Conservation (phyloP, 2,797 vertebrate genomes). For the Microchirus variegatus region DNA sequence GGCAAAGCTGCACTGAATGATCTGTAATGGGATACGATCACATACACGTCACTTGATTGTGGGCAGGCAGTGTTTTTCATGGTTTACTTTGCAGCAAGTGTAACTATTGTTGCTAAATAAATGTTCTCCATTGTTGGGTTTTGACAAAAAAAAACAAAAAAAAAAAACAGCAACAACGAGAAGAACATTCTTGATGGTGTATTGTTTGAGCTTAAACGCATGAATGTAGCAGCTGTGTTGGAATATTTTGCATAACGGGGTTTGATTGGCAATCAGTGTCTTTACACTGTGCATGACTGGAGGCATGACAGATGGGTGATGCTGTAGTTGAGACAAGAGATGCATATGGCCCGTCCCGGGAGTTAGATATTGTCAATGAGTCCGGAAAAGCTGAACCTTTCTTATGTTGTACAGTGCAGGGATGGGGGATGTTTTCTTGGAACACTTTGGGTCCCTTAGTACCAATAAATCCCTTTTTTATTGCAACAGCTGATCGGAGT, state of each 20-base stretch:
- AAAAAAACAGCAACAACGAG: too few species aligned
- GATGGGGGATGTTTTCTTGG: not conserved
- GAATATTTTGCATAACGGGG: too few species aligned
- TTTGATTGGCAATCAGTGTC: too few species aligned
- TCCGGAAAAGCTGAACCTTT: not conserved
- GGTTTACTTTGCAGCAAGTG: too few species aligned
- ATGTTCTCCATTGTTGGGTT: too few species aligned
- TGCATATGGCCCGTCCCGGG: not conserved
- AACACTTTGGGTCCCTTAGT: not conserved
- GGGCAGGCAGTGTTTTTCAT: too few species aligned
- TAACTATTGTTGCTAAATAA: too few species aligned
- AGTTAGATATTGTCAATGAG: not conserved
- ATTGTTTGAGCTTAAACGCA: too few species aligned
- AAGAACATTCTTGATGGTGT: too few species aligned
- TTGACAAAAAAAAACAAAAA: too few species aligned
- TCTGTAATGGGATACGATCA: not conserved
- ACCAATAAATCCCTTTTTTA: slow-evolving; percentile 1
- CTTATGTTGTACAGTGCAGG: not conserved
- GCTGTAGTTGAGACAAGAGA: not conserved
- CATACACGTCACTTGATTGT: too few species aligned
- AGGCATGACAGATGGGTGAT: not conserved
- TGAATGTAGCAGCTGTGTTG: too few species aligned
- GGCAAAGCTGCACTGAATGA: not conserved
- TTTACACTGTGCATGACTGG: not conserved
- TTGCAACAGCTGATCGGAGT: slow-evolving; percentile 2